phyloP scores from a whole-genome alignment of 2,113 vertebrate genomes.

The Candoia aspera region DNA sequence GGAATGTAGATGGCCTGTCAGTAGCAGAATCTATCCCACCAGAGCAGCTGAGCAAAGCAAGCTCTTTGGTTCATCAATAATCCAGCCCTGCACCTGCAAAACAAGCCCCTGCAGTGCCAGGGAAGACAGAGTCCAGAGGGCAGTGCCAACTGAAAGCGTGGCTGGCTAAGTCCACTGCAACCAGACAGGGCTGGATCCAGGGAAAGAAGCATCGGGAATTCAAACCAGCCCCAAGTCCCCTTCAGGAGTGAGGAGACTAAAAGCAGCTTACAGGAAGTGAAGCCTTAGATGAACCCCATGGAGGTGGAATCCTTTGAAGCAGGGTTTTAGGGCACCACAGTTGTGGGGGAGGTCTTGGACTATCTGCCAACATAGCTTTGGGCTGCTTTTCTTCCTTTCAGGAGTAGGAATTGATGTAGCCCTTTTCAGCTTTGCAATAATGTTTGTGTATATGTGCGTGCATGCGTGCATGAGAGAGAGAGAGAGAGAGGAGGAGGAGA shows the following conservation, averaged over 20 bases:
- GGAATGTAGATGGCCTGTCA: neutral
- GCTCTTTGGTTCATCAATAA: neutral
- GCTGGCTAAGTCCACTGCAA: neutral
- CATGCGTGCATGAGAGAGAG: too few relatives aligned
- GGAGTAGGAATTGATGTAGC: neutral
- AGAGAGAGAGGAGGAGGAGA: neutral
- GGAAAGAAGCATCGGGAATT: neutral
- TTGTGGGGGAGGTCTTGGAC: neutral
- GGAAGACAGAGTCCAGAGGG: neutral
- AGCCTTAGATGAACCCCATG: neutral
- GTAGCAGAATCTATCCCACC: neutral
- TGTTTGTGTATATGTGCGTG: neutral
- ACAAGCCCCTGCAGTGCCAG: neutral
- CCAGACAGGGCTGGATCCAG: neutral
- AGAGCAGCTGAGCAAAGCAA: neutral
- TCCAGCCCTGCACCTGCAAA: constrained; percentile 1
- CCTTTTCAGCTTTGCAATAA: neutral
- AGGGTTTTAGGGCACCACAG: neutral
- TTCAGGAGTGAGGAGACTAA: neutral
- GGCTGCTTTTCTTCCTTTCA: neutral
- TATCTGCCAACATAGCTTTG: neutral
- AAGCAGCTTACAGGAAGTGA: neutral
- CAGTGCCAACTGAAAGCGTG: neutral
- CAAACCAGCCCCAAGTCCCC: neutral
- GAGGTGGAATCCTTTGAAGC: neutral